Evolutionary conservation across 2,113 vertebrate genomes (phyloP), one percentile per base, ranked within the genome.

Genomic region (Lepus americanus): DNA sequence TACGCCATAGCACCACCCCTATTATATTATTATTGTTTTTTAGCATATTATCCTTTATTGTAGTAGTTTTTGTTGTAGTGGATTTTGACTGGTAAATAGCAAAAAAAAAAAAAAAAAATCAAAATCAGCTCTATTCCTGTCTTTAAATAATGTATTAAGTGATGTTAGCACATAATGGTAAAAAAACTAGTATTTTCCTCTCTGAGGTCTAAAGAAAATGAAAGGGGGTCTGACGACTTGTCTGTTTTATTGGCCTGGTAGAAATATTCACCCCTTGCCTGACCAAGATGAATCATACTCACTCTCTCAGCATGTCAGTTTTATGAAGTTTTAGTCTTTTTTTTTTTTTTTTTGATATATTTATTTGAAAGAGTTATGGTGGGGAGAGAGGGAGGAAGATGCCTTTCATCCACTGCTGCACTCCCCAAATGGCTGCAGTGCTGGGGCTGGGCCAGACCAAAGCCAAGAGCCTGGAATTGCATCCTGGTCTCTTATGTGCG

Each of bases 71-170:
- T 73, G 8, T 33, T 72, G 2, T 29, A 5, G 51, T 55, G 31
- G 36, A 6, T 44, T 95, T 90, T 78, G 87, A 93, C 36, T 36
- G 51, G 9, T 13, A 66, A 66, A n/a, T 44, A 63, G 49, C 44
- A 6, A 44, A 44, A 44, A 39, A 44, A 44, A 44, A 44, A 44
- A 6, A 19, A 20, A 39, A 87, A 61, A 87, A 76, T 36, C 6
- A 5, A 67, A 86, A 36, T 67, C 51, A 61, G 33, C 12, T 88
- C 6, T 83, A 33, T 36, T 86, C n/a, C 19, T 87, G 51, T 69
- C 51, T 27, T 90, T 61, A 86, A 67, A 67, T 86, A 33, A 29
- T 87, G 36, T 77, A 23, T 89, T 77, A 84, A n/a, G n/a, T 92
- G 36, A 17, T 59, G 33, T 84, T 92, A 67, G 29, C 49, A 67